Evolutionary conservation across 2,797 vertebrate species (phyloP).

Genomic region (Prunella strophiata): DNA sequence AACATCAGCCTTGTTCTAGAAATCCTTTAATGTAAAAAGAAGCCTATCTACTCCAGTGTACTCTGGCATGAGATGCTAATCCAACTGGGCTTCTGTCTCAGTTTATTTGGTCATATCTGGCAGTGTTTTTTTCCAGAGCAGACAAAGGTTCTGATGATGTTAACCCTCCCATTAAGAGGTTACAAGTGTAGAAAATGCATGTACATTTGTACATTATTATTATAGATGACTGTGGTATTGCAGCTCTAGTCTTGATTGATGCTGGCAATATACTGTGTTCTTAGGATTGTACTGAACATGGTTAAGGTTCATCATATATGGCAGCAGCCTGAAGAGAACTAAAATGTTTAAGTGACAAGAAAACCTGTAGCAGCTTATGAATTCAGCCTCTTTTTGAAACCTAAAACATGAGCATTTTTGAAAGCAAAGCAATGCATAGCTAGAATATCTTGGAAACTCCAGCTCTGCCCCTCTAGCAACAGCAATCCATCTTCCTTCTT

Average conservation of each 20-base stretch:
- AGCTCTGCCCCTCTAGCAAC: neutral
- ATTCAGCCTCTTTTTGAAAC: neutral
- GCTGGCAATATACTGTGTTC: neutral
- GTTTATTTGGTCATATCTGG: neutral
- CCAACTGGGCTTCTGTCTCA: neutral
- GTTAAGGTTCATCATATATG: neutral
- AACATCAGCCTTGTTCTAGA: constrained; percentile 22
- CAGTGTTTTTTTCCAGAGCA: neutral
- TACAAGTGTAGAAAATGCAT: neutral
- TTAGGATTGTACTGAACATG: neutral
- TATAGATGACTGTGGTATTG: neutral
- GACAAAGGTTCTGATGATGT: neutral
- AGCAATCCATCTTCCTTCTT: neutral
- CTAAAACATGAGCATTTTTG: neutral
- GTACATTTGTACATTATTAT: neutral
- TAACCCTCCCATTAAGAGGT: neutral
- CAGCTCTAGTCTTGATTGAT: neutral
- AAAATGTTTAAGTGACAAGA: neutral
- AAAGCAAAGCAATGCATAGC: neutral
- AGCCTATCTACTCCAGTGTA: neutral
- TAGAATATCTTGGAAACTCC: neutral
- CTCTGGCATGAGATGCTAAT: neutral
- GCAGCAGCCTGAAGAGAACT: neutral
- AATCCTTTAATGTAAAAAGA: constrained; percentile 4
- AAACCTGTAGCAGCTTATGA: neutral